Evolutionary conservation across 2,888 invertebrate genomes (phyloP).

Genomic region (Dynastes hyllus): DNA sequence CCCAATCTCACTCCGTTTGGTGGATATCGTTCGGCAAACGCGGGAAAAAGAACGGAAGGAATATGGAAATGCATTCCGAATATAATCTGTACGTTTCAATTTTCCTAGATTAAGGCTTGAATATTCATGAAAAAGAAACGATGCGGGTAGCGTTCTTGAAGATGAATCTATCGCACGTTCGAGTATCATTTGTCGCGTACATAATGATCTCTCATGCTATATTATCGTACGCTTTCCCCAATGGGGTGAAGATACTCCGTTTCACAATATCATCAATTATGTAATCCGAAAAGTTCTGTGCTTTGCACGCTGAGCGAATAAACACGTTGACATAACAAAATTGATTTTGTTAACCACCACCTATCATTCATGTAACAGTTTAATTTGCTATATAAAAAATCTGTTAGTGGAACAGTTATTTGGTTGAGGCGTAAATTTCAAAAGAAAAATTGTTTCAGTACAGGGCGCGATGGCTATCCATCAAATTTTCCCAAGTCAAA

Average conservation of each 20-base stretch:
- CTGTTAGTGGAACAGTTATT: too few relatives aligned
- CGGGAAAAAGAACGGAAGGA: slow-evolving; percentile 9
- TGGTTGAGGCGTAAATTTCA: too few relatives aligned
- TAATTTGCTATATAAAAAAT: too few relatives aligned
- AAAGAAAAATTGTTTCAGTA: too few relatives aligned
- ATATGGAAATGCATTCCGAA: slow-evolving; percentile 36
- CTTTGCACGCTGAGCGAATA: too few relatives aligned
- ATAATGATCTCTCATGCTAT: background rate
- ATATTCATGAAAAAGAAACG: slow-evolving; percentile 15
- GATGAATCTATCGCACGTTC: slow-evolving; percentile 6
- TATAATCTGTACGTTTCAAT: slow-evolving; percentile 42
- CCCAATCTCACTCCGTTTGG: background rate
- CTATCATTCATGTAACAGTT: too few relatives aligned
- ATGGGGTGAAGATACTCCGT: background rate
- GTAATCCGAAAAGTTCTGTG: background rate
- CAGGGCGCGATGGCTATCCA: too few relatives aligned
- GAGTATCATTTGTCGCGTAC: background rate
- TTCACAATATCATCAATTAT: background rate
- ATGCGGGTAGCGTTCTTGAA: background rate
- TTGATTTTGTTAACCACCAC: too few relatives aligned
- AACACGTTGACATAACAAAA: too few relatives aligned
- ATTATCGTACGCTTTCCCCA: background rate
- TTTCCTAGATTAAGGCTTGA: slow-evolving; percentile 39
- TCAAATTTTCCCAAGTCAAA: too few relatives aligned
- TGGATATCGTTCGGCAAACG: background rate